Percentiles rank a stretch among this genome's conserved stretches.
phyloP scores from a whole-genome alignment of 2,113 vertebrate species.

The Colistium nudipinnis region DNA sequence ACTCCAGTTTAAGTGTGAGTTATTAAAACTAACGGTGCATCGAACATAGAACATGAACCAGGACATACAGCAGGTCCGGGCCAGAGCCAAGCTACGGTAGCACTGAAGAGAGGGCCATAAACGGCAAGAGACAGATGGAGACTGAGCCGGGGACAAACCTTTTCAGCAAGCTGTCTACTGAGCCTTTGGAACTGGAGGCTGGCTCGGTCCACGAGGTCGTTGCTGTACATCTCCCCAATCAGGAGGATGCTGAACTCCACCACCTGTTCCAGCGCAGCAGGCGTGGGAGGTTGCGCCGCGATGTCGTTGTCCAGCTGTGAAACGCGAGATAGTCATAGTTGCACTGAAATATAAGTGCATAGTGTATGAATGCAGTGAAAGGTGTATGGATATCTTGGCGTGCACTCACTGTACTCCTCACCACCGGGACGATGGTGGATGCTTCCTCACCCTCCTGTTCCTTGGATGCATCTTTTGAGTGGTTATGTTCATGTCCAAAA shows the following conservation, averaged over 20 bases:
- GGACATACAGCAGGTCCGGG: background rate
- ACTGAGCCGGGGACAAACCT: slow-evolving; percentile 76
- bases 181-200: slow-evolving; percentile 77
- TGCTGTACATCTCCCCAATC: slow-evolving; percentile 80
- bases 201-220: slow-evolving; percentile 83
- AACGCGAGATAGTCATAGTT: background rate
- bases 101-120: slow-evolving; percentile 9
- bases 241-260: slow-evolving; percentile 89
- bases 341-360: background rate
- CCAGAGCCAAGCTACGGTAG: slow-evolving; percentile 3
- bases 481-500: slow-evolving; percentile 14
- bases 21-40: slow-evolving; percentile 50
- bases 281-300: slow-evolving; percentile 61
- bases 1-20: slow-evolving; percentile 8
- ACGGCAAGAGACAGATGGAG: background rate
- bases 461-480: slow-evolving; percentile 9
- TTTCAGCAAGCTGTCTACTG: slow-evolving; percentile 83
- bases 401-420: slow-evolving; percentile 53
- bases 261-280: slow-evolving; percentile 81
- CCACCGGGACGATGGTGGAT: slow-evolving; percentile 10
- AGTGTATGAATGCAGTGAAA: background rate
- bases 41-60: slow-evolving; percentile 39
- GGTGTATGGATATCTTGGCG: background rate
- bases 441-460: slow-evolving; percentile 18
- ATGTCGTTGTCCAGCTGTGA: slow-evolving; percentile 90